Conservation (phyloP, 2,113 vertebrate genomes). For the Esox niger region DNA sequence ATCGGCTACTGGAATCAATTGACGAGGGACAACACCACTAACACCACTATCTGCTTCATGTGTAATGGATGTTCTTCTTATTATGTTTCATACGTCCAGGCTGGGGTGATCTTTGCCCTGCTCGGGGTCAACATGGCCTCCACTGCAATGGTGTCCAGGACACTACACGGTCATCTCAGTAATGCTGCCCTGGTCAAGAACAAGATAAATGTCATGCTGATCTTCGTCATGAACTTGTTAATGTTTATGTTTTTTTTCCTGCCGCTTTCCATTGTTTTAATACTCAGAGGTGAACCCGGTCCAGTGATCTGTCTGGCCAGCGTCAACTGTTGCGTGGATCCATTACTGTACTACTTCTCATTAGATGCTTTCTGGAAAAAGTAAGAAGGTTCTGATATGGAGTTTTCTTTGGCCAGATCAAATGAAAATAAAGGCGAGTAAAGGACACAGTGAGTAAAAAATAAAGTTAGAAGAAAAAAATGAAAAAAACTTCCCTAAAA, state of each 20-base stretch:
- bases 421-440: not conserved
- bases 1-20: too few relatives aligned
- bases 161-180: too few relatives aligned
- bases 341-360: conserved; percentile 64
- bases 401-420: not conserved
- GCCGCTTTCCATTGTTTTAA: not conserved
- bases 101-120: conserved; percentile 36
- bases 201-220: conserved; percentile 30
- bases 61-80: not conserved
- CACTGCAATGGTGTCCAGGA: conserved; percentile 49
- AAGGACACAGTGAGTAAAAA: too few relatives aligned
- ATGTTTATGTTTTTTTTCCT: conserved; percentile 2
- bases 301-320: conserved; percentile 15
- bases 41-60: conserved; percentile 39
- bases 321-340: conserved; percentile 15
- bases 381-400: conserved; percentile 24
- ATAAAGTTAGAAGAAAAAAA: too few relatives aligned
- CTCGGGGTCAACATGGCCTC: conserved; percentile 52
- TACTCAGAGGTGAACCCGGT: too few relatives aligned
- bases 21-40: fast-evolving
- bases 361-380: conserved; percentile 63
- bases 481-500: too few relatives aligned
- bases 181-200: not conserved
- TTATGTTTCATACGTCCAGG: not conserved
- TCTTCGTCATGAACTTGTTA: conserved; percentile 34